phyloP scores from a whole-genome alignment of 2,113 vertebrate species.

The Scomber colias region DNA sequence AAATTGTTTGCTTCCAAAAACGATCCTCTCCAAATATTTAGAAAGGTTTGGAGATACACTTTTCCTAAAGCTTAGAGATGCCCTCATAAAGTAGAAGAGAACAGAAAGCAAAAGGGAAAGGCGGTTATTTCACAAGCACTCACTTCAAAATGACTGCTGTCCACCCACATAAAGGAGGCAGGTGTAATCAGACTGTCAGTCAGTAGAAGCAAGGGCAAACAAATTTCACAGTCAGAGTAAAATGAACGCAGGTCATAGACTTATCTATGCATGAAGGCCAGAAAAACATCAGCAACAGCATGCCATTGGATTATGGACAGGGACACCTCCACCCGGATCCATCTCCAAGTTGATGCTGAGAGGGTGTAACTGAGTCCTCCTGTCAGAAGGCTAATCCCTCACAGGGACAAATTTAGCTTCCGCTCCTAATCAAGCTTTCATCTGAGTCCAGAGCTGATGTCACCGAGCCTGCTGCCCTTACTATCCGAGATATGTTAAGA shows the following conservation, averaged over 20 bases:
- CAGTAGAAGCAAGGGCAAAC: constrained; percentile 28
- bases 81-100: constrained; percentile 11
- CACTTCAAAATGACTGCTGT: constrained; percentile 57
- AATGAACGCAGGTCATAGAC: constrained; percentile 28
- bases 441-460: constrained; percentile 62
- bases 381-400: constrained; percentile 70
- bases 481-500: constrained; percentile 54
- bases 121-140: constrained; percentile 34
- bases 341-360: constrained; percentile 55
- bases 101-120: constrained; percentile 17
- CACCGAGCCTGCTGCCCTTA: constrained; percentile 31
- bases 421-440: constrained; percentile 63
- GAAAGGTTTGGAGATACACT: constrained; percentile 24
- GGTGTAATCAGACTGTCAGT: constrained; percentile 63
- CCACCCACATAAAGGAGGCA: constrained; percentile 56
- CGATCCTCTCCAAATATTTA: constrained; percentile 23
- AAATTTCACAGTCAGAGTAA: constrained; percentile 42
- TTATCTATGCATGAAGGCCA: constrained; percentile 54
- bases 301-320: constrained; percentile 36
- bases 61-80: constrained; percentile 14
- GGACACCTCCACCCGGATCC: constrained; percentile 35
- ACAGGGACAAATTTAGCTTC: constrained; percentile 66
- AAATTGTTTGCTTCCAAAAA: constrained; percentile 22
- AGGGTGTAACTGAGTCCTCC: constrained; percentile 63
- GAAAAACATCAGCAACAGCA: constrained; percentile 37